Evolutionary conservation across 2,888 invertebrate genomes (phyloP), one percentile per base, ranked within the genome.

Genomic region (Eupithecia insigniata): DNA sequence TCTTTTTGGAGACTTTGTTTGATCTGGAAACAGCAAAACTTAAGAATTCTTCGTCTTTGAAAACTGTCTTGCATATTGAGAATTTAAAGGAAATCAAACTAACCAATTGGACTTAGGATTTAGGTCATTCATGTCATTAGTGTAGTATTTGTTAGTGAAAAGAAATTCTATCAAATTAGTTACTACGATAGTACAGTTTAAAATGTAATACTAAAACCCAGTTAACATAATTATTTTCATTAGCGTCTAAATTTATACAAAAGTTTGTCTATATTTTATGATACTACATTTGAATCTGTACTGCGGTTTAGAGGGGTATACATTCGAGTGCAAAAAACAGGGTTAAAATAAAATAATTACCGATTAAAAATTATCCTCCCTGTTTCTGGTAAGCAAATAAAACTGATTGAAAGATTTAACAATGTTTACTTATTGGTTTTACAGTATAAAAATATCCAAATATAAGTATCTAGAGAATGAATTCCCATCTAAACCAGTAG

Each of bases 1-100:
- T 92, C 91, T 77, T 89, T 90, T 78, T 90, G 90, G 78, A 90
- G 89, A 74, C 80, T 90, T 76, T 89, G 86, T 84, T 92, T 92
- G 69, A 93, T 91, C 93, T 92, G 83, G 65, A 84, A 84, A 81
- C 26, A 51, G 14, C 55, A 55, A 55, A 4, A 26, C 4, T 4
- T 26, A 55, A 22, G 55, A 1, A 55, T 14, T 0, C 1, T 55
- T 55, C 22, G 3, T 26, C 26, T 26, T 26, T 12, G 4, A 55
- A 26, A 55, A 55, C 12, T 4, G 10, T 55, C 12, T 26, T 55
- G 26, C 5, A 55, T 14, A 55, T 22, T 26, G 55, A 55, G 26
- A 55, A 22, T 55, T 55, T 26, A 14, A 26, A 22, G 22, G 14
- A 26, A 26, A 55, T 12, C 22, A 51, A 26, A 51, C 10, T 26